Evolutionary conservation across 2,113 vertebrate species (phyloP), one percentile per base, ranked within the genome.

Genomic region (Nansenia antarctica): DNA sequence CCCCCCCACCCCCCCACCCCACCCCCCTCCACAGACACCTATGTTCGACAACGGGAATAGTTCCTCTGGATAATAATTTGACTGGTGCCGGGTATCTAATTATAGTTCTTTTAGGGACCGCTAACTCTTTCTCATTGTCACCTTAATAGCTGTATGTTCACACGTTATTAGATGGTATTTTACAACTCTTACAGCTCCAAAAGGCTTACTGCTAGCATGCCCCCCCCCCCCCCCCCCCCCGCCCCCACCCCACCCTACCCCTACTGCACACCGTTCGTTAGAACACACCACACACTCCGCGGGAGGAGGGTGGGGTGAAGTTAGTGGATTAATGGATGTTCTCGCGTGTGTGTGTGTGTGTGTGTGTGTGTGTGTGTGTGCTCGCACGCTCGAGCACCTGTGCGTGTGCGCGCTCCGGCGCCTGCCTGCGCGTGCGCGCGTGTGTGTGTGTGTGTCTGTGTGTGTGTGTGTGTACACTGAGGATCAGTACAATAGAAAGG

Each of bases 21-120:
- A 8, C 62, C 66, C 54, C 71, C 67, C 57, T 69, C n/a, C n/a
- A n/a, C n/a, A n/a, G n/a, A 77, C 52, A 73, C 74, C 3, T 22
- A 22, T 14, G 32, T 9, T 37, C 29, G 20, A 27, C 18, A 8
- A 53, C 24, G 31, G 18, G 20, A 20, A 64, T 49, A 55, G 72
- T 67, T 74, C 65, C 57, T 35, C 15, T 54, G 11, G 31, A 18
- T 5, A 69, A 59, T 39, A 45, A 18, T 58, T 30, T n/a, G 35
- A 45, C 53, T 55, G 24, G 26, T 55, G 53, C 8, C 24, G 9
- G 9, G 3, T 55, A 59, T 52, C 52, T 67, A 52, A 67, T 67
- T 29, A 67, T 35, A 57, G 26, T 15, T 14, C n/a, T 67, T 67
- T 55, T 35, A 55, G 52, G 42, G 22, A 55, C 65, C 55, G 32